Evolutionary conservation across 2,888 invertebrate genomes (phyloP).

Genomic region (Liposcelis brunnea): DNA sequence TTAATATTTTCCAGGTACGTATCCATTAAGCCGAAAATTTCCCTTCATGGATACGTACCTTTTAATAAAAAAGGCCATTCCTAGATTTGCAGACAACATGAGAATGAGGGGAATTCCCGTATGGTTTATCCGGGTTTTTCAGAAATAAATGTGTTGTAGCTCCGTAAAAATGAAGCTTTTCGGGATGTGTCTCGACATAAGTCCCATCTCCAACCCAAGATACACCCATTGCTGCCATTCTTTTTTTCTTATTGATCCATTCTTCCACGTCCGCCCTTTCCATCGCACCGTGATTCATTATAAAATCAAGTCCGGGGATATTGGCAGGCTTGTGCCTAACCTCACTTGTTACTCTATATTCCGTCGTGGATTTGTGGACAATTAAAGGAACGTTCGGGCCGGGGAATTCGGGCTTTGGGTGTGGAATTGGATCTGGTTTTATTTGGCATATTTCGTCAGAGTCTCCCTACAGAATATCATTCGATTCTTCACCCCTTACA

Average conservation of each 20-base stretch:
- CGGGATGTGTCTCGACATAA: neutral
- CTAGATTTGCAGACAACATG: no score
- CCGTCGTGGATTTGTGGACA: neutral
- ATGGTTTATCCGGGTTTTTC: no score
- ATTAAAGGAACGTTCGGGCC: neutral
- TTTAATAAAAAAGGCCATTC: no score
- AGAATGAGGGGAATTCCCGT: no score
- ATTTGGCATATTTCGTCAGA: no score
- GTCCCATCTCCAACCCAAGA: conserved; percentile 4
- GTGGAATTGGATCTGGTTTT: no score
- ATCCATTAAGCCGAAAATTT: no score
- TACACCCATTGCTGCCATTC: neutral
- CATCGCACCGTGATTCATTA: neutral
- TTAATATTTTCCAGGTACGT: no score
- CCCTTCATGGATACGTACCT: no score
- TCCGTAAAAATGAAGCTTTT: neutral
- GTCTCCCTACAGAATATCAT: no score
- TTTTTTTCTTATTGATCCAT: neutral
- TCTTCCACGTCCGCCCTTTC: neutral
- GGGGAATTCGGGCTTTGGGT: no score
- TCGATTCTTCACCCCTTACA: no score
- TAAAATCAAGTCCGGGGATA: neutral
- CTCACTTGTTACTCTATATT: conserved; percentile 2
- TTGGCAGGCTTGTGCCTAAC: neutral
- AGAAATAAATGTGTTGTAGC: neutral